These are phyloP conservation scores for Microctenopoma stevenorrisi DNA, from an alignment of 2,797 vertebrate species.

Conservation along the genomic window DNA sequence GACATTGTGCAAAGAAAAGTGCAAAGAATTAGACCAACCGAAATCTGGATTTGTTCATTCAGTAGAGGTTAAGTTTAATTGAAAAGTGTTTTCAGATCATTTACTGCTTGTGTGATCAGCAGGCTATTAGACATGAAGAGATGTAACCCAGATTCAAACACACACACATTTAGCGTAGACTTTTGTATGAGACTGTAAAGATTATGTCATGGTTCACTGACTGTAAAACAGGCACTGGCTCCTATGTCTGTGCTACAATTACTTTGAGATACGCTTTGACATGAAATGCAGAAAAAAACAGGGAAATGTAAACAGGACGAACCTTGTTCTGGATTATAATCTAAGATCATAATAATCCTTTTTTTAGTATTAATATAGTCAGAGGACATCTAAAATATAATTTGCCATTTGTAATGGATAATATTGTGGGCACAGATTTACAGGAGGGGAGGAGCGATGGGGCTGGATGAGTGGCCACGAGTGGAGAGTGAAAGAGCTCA, in stretches of 20 bases:
- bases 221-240: slow-evolving; percentile 46
- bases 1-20: too few species aligned
- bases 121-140: slow-evolving; percentile 34
- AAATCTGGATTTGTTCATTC: too few species aligned
- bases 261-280: slow-evolving; percentile 28
- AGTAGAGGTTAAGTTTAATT: too few species aligned
- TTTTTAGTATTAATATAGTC: slow-evolving; percentile 58
- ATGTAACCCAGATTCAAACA: slow-evolving; percentile 43
- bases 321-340: slow-evolving; percentile 67
- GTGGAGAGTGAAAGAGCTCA: slow-evolving; percentile 34
- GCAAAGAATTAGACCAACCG: too few species aligned
- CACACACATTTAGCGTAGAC: slow-evolving; percentile 47
- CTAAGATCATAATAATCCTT: slow-evolving; percentile 67
- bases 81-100: too few species aligned
- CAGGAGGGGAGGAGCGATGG: slow-evolving; percentile 64
- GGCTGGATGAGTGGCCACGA: slow-evolving; percentile 29
- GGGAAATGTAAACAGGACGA: slow-evolving; percentile 31
- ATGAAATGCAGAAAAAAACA: slow-evolving; percentile 32
- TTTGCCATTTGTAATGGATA: slow-evolving; percentile 77
- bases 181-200: slow-evolving; percentile 42
- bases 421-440: slow-evolving; percentile 64
- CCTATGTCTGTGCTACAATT: slow-evolving; percentile 30
- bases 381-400: slow-evolving; percentile 65
- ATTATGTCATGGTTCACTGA: slow-evolving; percentile 54
- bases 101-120: slow-evolving; percentile 18